Evolutionary conservation across 2,797 vertebrate species (phyloP), one percentile per base, ranked within the genome.

Genomic region (Chelon auratus): DNA sequence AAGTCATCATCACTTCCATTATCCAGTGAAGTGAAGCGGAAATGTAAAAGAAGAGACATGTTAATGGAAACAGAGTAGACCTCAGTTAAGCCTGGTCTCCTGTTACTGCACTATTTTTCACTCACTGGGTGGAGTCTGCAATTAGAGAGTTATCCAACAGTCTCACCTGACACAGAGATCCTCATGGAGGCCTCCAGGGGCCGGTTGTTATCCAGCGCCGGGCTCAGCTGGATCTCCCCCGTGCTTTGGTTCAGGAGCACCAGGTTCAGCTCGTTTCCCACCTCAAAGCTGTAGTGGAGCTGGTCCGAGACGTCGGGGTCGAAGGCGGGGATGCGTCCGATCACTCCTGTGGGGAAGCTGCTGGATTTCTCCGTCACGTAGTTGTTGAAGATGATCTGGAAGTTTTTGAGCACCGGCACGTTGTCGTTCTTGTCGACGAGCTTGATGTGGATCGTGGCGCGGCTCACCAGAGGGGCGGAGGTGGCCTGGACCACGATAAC

Each of bases 381-480:
- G 86, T 99, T 98, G 89, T 99, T 99, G 88, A 99, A 99, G 77
- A 98, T 95, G 65, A 99, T 98, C 91, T 98, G 96, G 8, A 99
- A 99, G 93, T 99, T 97, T 78, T 96, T 96, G 9, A 99, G 94
- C 5, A 96, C 82, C 0, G 98, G 98, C 0, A 95, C 78, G 59
- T 99, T 99, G 92, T 99, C 98, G 0, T 99, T 99, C 85, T 94
- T 94, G 77, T 99, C 98, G 0, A 97, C 85, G 0, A 99, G 95
- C 77, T 96, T 96, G 65, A 99, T 93, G 40, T 98, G 97, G 59
- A 99, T 90, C 0, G 95, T 97, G 75, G 98, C 98, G 2, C 98
- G 92, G 92, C 98, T 99, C 70, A 99, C 98, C 66, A 99, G 86
- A 0, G 98, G 98, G 0, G 98, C 97, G 0, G 98, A 99, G 2